Evolutionary conservation across 2,797 vertebrate genomes (phyloP).

Genomic region (Chaenodraco wilsoni): DNA sequence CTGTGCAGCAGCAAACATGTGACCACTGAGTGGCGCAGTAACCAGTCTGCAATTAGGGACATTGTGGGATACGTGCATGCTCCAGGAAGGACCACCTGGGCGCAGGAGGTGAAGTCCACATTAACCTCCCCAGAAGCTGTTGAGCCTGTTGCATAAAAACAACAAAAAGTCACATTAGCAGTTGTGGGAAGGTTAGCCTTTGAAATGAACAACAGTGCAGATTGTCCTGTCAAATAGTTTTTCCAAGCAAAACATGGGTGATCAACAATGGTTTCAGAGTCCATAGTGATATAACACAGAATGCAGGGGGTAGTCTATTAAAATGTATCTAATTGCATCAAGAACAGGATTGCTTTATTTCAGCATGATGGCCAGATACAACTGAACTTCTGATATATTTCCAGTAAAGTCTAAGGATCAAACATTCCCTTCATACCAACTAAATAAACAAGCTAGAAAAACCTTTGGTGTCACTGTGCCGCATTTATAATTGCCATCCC

Average conservation of each 20-base stretch:
- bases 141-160: slow-evolving; percentile 61
- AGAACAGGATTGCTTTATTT: slow-evolving; percentile 42
- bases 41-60: slow-evolving; percentile 78
- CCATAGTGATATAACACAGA: slow-evolving; percentile 53
- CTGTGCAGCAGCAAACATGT: slow-evolving; percentile 89
- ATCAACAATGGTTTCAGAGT: slow-evolving; percentile 47
- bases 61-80: slow-evolving; percentile 77
- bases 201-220: slow-evolving; percentile 15
- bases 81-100: slow-evolving; percentile 69
- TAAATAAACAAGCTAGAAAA: slow-evolving; percentile 64
- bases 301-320: slow-evolving; percentile 19
- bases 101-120: slow-evolving; percentile 37
- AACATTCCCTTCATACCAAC: slow-evolving; percentile 52
- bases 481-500: slow-evolving; percentile 78
- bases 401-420: slow-evolving; percentile 56
- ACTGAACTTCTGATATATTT: slow-evolving; percentile 39
- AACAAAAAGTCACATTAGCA: slow-evolving; percentile 36
- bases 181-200: neutral
- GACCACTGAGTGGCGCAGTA: slow-evolving; percentile 83
- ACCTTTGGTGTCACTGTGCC: slow-evolving; percentile 68
- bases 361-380: slow-evolving; percentile 38
- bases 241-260: slow-evolving; percentile 17
- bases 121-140: slow-evolving; percentile 68
- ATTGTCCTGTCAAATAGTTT: neutral
- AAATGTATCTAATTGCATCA: slow-evolving; percentile 65